These are phyloP conservation scores for Lethocerus indicus DNA, from an alignment of 1,140 invertebrate genomes.

Conservation along the genomic window DNA sequence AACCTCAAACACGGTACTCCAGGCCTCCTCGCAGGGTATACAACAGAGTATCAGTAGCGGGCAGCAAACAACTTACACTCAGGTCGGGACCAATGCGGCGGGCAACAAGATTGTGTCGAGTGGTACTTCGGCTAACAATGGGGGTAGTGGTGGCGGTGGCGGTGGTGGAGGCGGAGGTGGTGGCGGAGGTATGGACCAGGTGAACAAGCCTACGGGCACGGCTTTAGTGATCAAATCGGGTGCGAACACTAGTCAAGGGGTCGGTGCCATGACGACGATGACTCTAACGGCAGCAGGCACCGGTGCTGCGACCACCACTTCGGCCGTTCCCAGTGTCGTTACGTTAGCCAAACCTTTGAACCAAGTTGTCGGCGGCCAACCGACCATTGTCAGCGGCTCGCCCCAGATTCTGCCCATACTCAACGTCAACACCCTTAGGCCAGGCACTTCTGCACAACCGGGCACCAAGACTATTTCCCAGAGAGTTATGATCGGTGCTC, in stretches of 20 bases:
- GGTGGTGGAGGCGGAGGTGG: conserved; percentile 17
- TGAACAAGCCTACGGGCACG: conserved; percentile 39
- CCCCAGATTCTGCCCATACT: conserved; percentile 52
- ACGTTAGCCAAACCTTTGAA: conserved; percentile 30
- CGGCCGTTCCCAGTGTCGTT: conserved; percentile 29
- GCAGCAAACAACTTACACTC: no score
- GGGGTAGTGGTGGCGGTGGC: no score
- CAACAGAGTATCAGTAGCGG: no score
- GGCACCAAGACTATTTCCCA: conserved; percentile 55
- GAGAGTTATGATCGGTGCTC: conserved; percentile 55
- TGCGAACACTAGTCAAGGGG: conserved; percentile 25
- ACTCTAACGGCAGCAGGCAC: conserved; percentile 22
- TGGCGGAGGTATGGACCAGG: conserved; percentile 17
- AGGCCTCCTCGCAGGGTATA: conserved; percentile 5
- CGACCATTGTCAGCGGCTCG: conserved; percentile 31
- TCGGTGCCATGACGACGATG: conserved; percentile 45
- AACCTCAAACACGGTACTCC: conserved; percentile 25
- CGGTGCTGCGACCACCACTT: conserved; percentile 14
- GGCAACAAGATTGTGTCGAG: no score
- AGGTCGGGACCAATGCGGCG: no score
- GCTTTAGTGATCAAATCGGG: conserved; percentile 51
- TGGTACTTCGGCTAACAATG: no score
- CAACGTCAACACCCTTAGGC: conserved; percentile 54
- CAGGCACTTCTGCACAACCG: conserved; percentile 42
- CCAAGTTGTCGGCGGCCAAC: conserved; percentile 33